Base-by-base conservation (phyloP, 2,888 invertebrate species). In the Sepiola atlantica region DNA sequence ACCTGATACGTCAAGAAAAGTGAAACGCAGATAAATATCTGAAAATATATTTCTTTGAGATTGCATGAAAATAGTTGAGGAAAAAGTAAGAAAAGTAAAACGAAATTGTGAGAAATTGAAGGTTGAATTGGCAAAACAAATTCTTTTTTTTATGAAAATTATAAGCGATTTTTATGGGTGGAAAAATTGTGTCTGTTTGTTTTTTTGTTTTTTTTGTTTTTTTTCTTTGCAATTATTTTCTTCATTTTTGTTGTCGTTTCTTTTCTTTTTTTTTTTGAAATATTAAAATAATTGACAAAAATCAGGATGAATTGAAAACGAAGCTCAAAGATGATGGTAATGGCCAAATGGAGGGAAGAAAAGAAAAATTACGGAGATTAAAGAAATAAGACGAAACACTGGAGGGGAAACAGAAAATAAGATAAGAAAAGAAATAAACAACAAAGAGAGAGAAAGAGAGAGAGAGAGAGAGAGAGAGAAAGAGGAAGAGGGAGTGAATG, bases 201-300 rank as follows among this genome's bases (percentile, higher is more conserved):
- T 18, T 77, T 77, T 77, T 77, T 77, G 2, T 14, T 57, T 16
- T 2, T 77, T 77, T 45, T 45, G 45, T 45, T 4, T 45, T 45
- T 45, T 4, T 45, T 45, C n/a, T n/a, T n/a, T n/a, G n/a, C n/a
- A n/a, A n/a, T n/a, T n/a, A n/a, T n/a, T n/a, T n/a, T n/a, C n/a
- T n/a, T n/a, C n/a, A n/a, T n/a, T n/a, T n/a, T n/a, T n/a, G n/a
- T n/a, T n/a, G n/a, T n/a, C 4, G 8, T 45, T 45, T 45, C 2
- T 45, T 45, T 45, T 45, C 2, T 45, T 45, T 45, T 45, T 45
- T 45, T 45, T 45, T 45, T 45, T 45, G 45, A 8, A 45, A 45
- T 45, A 77, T 77, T 77, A n/a, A 77, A n/a, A 77, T 77, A 77
- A 77, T 77, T 77, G 77, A 77, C n/a, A 77, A 77, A 28, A n/a